Conservation (phyloP, 2,888 invertebrate genomes). For the Athrips mouffetella region DNA sequence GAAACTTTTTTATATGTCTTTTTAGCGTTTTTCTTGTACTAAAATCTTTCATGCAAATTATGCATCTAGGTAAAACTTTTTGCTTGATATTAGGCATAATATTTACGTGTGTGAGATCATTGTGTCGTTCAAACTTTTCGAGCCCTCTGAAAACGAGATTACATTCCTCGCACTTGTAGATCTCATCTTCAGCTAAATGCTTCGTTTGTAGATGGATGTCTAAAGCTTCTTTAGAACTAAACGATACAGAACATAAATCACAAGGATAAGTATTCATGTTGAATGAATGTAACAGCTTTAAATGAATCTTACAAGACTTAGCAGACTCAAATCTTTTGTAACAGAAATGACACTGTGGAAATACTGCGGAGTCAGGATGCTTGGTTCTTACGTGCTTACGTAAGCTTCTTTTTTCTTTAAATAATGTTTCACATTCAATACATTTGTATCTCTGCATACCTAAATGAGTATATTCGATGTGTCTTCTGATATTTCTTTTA, state of each 20-base stretch:
- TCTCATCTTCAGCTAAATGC: conserved; percentile 55
- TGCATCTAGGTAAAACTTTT: conserved; percentile 48
- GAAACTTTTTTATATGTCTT: conserved; percentile 62
- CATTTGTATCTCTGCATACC: conserved; percentile 63
- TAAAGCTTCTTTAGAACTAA: conserved; percentile 48
- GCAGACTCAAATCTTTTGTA: conserved; percentile 62
- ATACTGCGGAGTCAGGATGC: conserved; percentile 51
- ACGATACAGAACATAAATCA: conserved; percentile 55
- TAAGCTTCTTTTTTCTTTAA: conserved; percentile 62
- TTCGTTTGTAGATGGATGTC: conserved; percentile 50
- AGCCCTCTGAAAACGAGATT: conserved; percentile 57
- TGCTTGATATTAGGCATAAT: conserved; percentile 32
- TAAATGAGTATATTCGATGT: conserved; percentile 61
- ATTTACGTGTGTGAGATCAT: conserved; percentile 38
- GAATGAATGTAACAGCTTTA: conserved; percentile 57
- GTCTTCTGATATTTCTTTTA: conserved; percentile 56
- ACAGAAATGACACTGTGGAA: conserved; percentile 64
- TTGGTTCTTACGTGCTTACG: conserved; percentile 60
- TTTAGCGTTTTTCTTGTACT: conserved; percentile 60
- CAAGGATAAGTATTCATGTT: conserved; percentile 62
- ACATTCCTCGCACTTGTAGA: conserved; percentile 62
- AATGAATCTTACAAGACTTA: conserved; percentile 62
- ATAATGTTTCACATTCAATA: conserved; percentile 58
- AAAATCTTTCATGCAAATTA: conserved; percentile 63
- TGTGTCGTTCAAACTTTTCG: conserved; percentile 54